A percentile compares a stretch with the other conserved stretches of the same genome.
Evolutionary conservation across 2,888 invertebrate genomes (phyloP).

Genomic region (Bibio marci): DNA sequence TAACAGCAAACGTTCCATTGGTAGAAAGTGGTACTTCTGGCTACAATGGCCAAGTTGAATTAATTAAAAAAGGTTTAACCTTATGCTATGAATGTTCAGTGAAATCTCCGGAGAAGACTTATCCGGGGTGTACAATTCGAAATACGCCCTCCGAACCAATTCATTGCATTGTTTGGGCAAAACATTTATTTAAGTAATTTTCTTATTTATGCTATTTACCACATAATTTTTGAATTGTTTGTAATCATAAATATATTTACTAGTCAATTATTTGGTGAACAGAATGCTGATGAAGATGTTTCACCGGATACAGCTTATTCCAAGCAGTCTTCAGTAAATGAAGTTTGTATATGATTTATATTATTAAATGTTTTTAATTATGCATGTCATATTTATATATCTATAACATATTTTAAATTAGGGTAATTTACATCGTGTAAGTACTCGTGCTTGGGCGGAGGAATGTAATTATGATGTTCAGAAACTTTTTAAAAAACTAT

Average conservation of each 20-base stretch:
- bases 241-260: conserved; percentile 3
- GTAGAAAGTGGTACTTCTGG: conserved; percentile 97
- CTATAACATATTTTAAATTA: too few relatives aligned
- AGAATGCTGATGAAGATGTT: conserved; percentile 92
- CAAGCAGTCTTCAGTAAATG: too few relatives aligned
- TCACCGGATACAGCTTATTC: conserved; percentile 95
- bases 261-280: conserved; percentile 93
- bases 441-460: conserved; percentile 84
- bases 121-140: conserved; percentile 95
- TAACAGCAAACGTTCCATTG: conserved; percentile 84
- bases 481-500: conserved; percentile 83
- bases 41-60: conserved; percentile 88
- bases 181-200: conserved; percentile 88
- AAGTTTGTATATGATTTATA: too few relatives aligned
- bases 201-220: neutral
- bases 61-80: conserved; percentile 69
- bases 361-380: too few relatives aligned
- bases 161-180: conserved; percentile 99
- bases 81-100: conserved; percentile 96
- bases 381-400: too few relatives aligned
- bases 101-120: conserved; percentile 79
- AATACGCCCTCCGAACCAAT: conserved; percentile 99
- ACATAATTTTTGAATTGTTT: neutral
- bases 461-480: conserved; percentile 64
- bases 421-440: too few relatives aligned